phyloP scores from a whole-genome alignment of 2,888 invertebrate genomes.

The Synanthedon formicaeformis region DNA sequence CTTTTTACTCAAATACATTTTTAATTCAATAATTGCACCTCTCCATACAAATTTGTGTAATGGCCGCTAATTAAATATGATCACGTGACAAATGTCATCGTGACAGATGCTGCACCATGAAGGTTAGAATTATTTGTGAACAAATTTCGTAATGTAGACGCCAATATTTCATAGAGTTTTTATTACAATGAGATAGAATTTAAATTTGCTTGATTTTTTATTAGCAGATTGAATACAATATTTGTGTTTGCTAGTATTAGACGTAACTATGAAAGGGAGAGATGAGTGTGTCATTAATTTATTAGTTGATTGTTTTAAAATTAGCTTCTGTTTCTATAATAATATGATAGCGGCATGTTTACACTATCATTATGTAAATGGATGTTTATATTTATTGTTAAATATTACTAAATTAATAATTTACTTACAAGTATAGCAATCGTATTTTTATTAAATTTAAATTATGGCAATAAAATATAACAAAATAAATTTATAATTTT shows the following conservation, averaged over 20 bases:
- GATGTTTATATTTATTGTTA: not conserved
- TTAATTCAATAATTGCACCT: conserved; percentile 63
- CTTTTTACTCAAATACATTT: conserved; percentile 56
- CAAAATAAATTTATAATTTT: too few relatives aligned
- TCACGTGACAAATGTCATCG: conserved; percentile 64
- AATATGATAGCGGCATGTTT: conserved; percentile 5
- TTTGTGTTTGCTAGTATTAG: not conserved
- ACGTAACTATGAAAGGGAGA: conserved; percentile 12
- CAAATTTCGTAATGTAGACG: not conserved
- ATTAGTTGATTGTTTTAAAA: conserved; percentile 34
- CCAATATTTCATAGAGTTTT: too few relatives aligned
- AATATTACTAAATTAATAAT: too few relatives aligned
- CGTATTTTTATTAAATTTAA: too few relatives aligned
- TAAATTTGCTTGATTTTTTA: not conserved
- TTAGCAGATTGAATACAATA: not conserved
- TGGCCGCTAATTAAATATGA: conserved; percentile 47
- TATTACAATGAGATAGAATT: not conserved
- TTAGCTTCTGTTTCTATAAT: conserved; percentile 17
- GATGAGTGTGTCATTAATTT: conserved; percentile 32
- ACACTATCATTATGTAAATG: conserved; percentile 6
- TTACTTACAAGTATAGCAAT: too few relatives aligned
- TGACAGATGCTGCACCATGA: conserved; percentile 45
- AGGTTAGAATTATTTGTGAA: conserved; percentile 4
- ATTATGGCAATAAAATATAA: too few relatives aligned
- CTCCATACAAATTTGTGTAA: conserved; percentile 31